Evolutionary conservation across 2,888 invertebrate species (phyloP), one percentile per base, ranked within the genome.

Genomic region (Hyalella azteca): DNA sequence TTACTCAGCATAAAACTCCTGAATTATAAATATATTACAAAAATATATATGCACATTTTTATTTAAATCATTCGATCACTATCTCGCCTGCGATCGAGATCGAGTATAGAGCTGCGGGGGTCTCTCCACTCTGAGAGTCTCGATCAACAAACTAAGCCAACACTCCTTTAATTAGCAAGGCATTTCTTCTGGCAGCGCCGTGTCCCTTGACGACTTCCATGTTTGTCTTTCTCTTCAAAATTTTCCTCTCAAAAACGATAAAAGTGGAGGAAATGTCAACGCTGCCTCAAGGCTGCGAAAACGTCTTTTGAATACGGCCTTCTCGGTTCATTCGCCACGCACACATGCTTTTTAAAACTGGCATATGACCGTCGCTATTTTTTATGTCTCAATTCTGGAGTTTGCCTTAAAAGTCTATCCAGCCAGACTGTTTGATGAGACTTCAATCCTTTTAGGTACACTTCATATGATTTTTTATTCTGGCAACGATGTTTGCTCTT

Each of bases 121-220:
- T 54, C 26, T 29, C 54, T 54, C 54, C 29, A 26, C 26, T 29
- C 29, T 54, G 22, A 54, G 54, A 54, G n/a, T 45, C 45, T 45
- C 45, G 15, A 66, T 36, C 32, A 66, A 66, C 36, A 66, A n/a
- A 36, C 66, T 66, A 36, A 66, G 36, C 66, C 32, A 66, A 66
- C 36, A 66, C 32, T 66, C 36, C 36, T 36, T 66, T 66, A 66
- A 66, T 66, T 66, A 66, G 66, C 36, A 36, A 36, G 36, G 29
- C 66, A 66, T 66, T 66, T 66, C 54, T 54, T 54, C 54, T 26
- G 29, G 54, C 22, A 22, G 22, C 54, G 9, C 26, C 26, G 7
- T 26, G 22, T 54, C 54, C 54, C 54, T 29, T 54, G 54, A 26
- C 54, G 54, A 54, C 54, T 54, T 26, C 54, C 54, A 19, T 54